phyloP scores from a whole-genome alignment of 2,797 vertebrate species.

The Enteromius afrohamiltoni region DNA sequence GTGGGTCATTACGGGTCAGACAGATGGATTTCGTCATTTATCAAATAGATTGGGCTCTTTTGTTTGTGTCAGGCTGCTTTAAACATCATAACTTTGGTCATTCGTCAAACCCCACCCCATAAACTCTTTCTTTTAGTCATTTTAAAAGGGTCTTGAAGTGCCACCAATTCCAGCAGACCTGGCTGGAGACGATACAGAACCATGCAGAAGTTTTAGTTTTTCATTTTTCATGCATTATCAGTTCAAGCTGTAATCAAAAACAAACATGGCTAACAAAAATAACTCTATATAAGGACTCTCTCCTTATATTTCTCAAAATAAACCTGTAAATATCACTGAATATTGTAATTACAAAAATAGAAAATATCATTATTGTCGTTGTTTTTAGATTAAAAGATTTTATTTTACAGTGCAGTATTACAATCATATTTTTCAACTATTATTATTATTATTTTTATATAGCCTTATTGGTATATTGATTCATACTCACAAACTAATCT shows the following conservation, averaged over 20 bases:
- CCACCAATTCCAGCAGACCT: too few species aligned
- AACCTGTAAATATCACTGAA: background rate
- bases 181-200: background rate
- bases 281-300: too few species aligned
- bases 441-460: background rate
- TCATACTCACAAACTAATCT: too few species aligned
- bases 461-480: background rate
- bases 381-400: background rate
- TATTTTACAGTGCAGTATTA: background rate
- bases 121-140: background rate
- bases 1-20: background rate
- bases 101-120: background rate
- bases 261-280: background rate
- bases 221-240: background rate
- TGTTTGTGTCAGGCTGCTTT: conserved; percentile 4
- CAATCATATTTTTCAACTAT: background rate
- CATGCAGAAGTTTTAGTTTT: background rate
- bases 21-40: conserved; percentile 6
- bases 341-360: background rate
- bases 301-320: background rate
- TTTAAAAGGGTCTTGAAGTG: background rate
- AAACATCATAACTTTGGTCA: background rate
- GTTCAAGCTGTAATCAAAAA: background rate
- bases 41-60: conserved; percentile 19
- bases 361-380: background rate